Evolutionary conservation across 2,113 vertebrate genomes (phyloP), one percentile per base, ranked within the genome.

Genomic region (Sciurus niger): DNA sequence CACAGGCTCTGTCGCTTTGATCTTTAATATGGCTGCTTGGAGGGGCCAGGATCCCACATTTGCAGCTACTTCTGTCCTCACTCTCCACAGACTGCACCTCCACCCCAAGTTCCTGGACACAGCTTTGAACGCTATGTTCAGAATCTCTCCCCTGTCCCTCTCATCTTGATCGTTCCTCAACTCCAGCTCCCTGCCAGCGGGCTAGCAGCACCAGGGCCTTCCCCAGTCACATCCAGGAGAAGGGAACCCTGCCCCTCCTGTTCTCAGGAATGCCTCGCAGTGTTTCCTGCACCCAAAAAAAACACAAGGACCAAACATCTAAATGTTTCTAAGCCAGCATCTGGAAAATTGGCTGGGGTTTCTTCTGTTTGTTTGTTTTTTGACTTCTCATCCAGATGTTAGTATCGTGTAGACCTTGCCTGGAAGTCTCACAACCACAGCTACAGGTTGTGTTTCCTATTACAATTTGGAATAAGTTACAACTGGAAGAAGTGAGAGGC

Each of bases 331-430:
- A 96, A 85, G 80, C 30, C 51, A 9, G 68, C 86, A 95, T 89
- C 78, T 96, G 93, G 51, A 55, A 55, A 85, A 72, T 51, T 90
- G 72, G 77, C 83, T 79, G 18, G 51, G 37, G 24, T 10, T 77
- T 94, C 67, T 78, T 68, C n/a, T 93, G 24, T 73, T 34, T 72
- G 63, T 84, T 90, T 83, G 78, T 16, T 93, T 80, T 25, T 34
- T 79, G 14, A 20, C 84, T 95, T 85, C 83, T 53, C 63, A 86
- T 83, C 84, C 94, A 97, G 94, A 97, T 96, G 95, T 90, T 77
- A 60, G 79, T 96, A 65, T 92, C 84, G 13, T 88, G 74, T n/a
- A 84, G 84, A 89, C 73, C 77, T 68, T 90, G 46, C 73, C 78
- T 91, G 73, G 48, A 87, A 96, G 84, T 60, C 87, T 73, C 60